Percentiles rank a stretch among this genome's conserved stretches.
phyloP scores from a whole-genome alignment of 2,888 invertebrate species.

The Sesia apiformis region DNA sequence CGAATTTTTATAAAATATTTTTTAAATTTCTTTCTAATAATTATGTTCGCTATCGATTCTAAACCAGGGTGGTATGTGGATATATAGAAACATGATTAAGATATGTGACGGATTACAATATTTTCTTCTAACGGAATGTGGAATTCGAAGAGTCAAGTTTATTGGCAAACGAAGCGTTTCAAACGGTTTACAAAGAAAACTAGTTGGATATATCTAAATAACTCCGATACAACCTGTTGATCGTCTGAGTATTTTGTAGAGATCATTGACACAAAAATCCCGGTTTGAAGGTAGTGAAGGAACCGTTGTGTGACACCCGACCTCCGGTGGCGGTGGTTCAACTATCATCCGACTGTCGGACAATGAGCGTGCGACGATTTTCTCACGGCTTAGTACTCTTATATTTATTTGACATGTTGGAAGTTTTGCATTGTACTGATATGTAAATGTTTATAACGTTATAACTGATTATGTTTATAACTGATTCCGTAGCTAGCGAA shows the following conservation, averaged over 20 bases:
- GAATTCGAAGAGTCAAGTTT: no score
- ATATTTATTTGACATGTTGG: not conserved
- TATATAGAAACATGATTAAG: no score
- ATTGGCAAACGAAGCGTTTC: no score
- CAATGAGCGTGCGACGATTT: constrained; percentile 19
- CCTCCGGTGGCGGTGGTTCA: constrained; percentile 24
- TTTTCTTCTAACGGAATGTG: no score
- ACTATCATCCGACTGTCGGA: constrained; percentile 28
- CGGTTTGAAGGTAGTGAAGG: constrained; percentile 15
- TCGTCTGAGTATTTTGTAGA: constrained; percentile 18
- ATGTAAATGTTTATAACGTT: not conserved
- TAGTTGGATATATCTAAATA: not conserved
- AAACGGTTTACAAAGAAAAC: no score
- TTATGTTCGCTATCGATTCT: no score
- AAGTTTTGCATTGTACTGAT: not conserved
- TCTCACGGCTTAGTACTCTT: constrained; percentile 2
- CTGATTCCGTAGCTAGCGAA: no score
- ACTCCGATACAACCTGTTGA: not conserved
- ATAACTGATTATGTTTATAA: no score
- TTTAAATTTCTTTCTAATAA: no score
- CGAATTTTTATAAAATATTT: no score
- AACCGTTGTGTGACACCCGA: constrained; percentile 40
- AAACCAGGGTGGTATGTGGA: no score
- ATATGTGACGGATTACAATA: no score
- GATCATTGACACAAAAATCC: constrained; percentile 31